A percentile compares a stretch with the other conserved stretches of the same genome.
phyloP scores from a whole-genome alignment of 2,888 invertebrate genomes.

The Ligdia adustata region DNA sequence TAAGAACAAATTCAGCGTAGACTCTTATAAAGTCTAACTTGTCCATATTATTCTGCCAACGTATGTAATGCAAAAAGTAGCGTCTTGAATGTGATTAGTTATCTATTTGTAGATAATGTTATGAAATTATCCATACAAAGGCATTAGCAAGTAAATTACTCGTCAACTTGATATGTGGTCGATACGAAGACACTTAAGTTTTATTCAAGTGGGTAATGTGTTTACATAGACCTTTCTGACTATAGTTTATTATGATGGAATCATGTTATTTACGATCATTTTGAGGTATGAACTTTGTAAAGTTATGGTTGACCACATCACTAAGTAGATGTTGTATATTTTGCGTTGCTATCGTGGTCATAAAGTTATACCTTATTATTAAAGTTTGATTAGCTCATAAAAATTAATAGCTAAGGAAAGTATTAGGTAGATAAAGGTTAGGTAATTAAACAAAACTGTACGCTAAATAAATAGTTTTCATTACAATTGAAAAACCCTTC shows the following conservation, averaged over 20 bases:
- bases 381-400: no score
- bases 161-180: constrained; percentile 22
- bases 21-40: no score
- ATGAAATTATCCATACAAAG: constrained; percentile 28
- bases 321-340: constrained; percentile 4
- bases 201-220: constrained; percentile 1
- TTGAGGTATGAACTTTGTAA: constrained; percentile 11
- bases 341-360: neutral
- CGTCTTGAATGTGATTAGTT: no score
- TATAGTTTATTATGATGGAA: constrained; percentile 4
- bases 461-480: no score
- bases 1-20: no score
- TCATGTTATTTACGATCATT: constrained; percentile 10
- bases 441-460: no score
- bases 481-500: no score
- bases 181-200: constrained; percentile 17
- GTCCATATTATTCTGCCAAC: no score
- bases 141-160: constrained; percentile 32
- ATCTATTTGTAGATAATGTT: constrained; percentile 30
- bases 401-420: no score
- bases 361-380: no score
- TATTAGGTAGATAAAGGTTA: no score
- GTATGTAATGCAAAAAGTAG: no score
- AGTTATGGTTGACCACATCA: constrained; percentile 5
- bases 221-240: neutral